These are phyloP conservation scores for Apis mellifera DNA, from an alignment of 1,140 invertebrate species.

Conservation along the genomic window DNA sequence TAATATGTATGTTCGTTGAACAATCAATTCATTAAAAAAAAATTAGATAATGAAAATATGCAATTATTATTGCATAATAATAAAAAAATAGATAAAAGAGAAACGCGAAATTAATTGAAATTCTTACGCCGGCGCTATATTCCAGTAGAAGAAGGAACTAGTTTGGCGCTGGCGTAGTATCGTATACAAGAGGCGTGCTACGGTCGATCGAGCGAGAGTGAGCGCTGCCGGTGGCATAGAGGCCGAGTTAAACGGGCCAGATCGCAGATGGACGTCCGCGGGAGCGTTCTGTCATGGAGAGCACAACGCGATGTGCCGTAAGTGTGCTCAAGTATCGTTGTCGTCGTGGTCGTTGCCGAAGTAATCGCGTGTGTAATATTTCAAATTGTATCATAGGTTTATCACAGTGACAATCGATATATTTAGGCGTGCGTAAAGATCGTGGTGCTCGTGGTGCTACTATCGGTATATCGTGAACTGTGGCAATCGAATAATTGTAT, in stretches of 20 bases:
- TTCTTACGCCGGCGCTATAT: background rate
- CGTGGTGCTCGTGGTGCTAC: constrained; percentile 43
- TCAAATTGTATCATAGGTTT: background rate
- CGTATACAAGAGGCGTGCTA: constrained; percentile 39
- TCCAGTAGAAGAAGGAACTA: constrained; percentile 41
- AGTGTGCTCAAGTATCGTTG: constrained; percentile 58
- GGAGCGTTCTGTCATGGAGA: constrained; percentile 71
- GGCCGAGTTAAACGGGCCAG: constrained; percentile 60
- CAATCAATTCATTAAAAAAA: background rate
- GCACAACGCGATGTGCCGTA: constrained; percentile 55
- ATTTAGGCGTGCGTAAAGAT: constrained; percentile 25
- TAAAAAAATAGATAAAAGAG: background rate
- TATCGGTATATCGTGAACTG: constrained; percentile 28
- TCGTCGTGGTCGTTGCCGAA: constrained; percentile 36
- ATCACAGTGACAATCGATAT: constrained; percentile 39
- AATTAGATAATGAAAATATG: background rate
- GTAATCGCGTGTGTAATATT: constrained; percentile 32
- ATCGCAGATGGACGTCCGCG: constrained; percentile 67
- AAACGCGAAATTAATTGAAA: background rate
- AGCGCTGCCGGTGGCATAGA: constrained; percentile 55
- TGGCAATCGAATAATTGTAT: constrained; percentile 40
- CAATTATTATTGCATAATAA: background rate
- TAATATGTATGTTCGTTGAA: background rate
- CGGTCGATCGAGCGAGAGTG: constrained; percentile 64
- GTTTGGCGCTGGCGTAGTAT: constrained; percentile 52